Base-by-base conservation (phyloP, 2,797 vertebrate species). In the Sebastes iracundus region DNA sequence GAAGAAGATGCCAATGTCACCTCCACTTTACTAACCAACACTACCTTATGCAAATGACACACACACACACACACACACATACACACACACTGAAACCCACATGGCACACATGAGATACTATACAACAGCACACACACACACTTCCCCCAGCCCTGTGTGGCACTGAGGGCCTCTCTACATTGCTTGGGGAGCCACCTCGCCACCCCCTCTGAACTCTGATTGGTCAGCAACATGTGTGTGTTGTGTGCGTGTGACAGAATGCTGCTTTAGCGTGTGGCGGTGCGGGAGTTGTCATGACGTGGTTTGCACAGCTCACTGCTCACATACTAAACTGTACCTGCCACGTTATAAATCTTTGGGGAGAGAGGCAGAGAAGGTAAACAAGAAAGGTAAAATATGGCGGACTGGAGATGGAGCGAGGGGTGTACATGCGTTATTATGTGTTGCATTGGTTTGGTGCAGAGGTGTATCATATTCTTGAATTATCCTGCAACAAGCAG, bases 331-430 rank as follows among this genome's bases (percentile, higher is more conserved):
- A 95, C 90, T 76, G 75, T 84, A 90, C 61, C 88, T 77, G 92
- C 85, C 94, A 96, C 95, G n/a, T 94, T 90, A 93, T 96, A 96
- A 95, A 96, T 96, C 94, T 84, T 72, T 22, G 66, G 79, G 80
- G 77, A 75, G 85, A 56, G 71, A 66, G 62, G 67, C 83, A 27
- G 80, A 71, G 74, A 88, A 90, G 83, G 87, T 92, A 94, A 95
- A 95, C 86, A 93, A 86, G 83, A 86, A 71, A 62, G 71, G 82
- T 88, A 81, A 92, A 93, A 82, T 82, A 92, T 62, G 87, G 84
- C 28, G 22, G 67, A 69, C 69, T 70, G 79, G 80, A 87, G 89
- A 75, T 61, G 75, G 80, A 79, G 75, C 20, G 75, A 71, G 67
- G 60, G 60, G 58, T 38, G 70, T 53, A 23, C 52, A 70, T 79